Percentiles rank a stretch among this genome's conserved stretches.
These are phyloP conservation scores for Pachypanchax playfairii DNA, from an alignment of 2,113 vertebrate species.

Conservation along the genomic window DNA sequence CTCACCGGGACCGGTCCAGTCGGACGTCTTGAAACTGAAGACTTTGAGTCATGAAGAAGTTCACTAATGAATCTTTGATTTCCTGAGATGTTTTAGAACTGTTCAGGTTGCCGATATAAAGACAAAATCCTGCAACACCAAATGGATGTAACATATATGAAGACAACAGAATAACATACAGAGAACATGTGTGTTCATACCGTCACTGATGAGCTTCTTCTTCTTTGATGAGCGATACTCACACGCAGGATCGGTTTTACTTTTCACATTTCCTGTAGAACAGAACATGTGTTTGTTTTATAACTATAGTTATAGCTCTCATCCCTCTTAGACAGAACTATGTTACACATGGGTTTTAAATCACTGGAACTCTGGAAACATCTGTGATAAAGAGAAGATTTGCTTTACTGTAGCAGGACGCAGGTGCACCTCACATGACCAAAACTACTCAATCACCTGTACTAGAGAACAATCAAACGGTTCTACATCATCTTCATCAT, in stretches of 20 bases:
- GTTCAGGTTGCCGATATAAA: slow-evolving; percentile 71
- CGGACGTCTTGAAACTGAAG: slow-evolving; percentile 61
- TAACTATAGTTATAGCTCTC: no score
- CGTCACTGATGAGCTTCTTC: slow-evolving; percentile 48
- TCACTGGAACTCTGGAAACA: no score
- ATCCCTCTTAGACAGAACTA: no score
- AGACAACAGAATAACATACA: neutral
- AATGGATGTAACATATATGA: neutral
- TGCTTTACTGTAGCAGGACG: no score
- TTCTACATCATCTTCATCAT: no score
- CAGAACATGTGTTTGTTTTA: neutral
- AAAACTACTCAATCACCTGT: no score
- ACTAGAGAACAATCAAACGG: no score
- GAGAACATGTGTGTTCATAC: no score
- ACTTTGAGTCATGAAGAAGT: slow-evolving; percentile 50
- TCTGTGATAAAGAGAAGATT: no score
- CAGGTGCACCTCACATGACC: no score
- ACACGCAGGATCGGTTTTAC: neutral
- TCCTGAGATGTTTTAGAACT: slow-evolving; percentile 45
- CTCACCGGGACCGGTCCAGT: slow-evolving; percentile 55
- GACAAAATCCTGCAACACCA: slow-evolving; percentile 57
- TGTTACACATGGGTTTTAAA: no score
- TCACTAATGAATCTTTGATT: slow-evolving; percentile 50
- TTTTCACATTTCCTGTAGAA: slow-evolving; percentile 51
- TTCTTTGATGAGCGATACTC: slow-evolving; percentile 52